Base-by-base conservation (phyloP, 2,888 invertebrate genomes). In the Drosophila vallismaia region DNA sequence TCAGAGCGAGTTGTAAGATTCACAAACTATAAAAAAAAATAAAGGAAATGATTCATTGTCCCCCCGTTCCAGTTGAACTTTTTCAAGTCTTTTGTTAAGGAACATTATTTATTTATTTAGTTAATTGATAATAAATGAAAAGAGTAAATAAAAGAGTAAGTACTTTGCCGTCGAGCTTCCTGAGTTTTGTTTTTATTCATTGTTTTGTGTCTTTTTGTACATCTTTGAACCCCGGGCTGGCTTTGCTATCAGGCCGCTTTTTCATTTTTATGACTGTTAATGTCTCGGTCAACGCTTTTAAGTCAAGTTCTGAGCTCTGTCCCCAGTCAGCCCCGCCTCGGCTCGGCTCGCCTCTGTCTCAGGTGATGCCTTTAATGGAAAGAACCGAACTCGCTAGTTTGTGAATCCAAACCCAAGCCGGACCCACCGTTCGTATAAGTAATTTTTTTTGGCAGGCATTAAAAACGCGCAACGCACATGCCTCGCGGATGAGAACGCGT, bases 251-350 rank as follows among this genome's bases (percentile, higher is more conserved):
- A 62, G 67, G 38, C 64, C 53, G 54, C 58, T 71, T 55, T 77
- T 67, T 64, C 67, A 58, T 68, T 60, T 71, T 70, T 54, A 66
- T 75, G 56, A 71, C 76, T 69, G 73, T 71, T 84, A 79, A 85
- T 82, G 87, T 88, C 88, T 86, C 79, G 86, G 86, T 86, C 86
- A 88, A 76, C 77, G 86, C 72, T 77, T 76, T 81, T 77, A 74
- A 88, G 77, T 88, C 81, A 79, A 88, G 83, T 86, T 86, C 86
- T 88, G 74, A 71, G 73, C 59, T 28, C 38, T 58, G 60, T 51
- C 38, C 40, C 54, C 45, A 31, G 54, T 52, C 57, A 44, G 58
- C 58, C 55, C 57, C 48, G 58, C 58, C 55, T 57, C 54, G 40
- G 36, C 57, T 38, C 10, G 9, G 36, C 57, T 38, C 10, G 9